Percentiles rank a stretch among this genome's conserved stretches.
phyloP scores from a whole-genome alignment of 2,113 vertebrate species.

The Syngnathus typhle region DNA sequence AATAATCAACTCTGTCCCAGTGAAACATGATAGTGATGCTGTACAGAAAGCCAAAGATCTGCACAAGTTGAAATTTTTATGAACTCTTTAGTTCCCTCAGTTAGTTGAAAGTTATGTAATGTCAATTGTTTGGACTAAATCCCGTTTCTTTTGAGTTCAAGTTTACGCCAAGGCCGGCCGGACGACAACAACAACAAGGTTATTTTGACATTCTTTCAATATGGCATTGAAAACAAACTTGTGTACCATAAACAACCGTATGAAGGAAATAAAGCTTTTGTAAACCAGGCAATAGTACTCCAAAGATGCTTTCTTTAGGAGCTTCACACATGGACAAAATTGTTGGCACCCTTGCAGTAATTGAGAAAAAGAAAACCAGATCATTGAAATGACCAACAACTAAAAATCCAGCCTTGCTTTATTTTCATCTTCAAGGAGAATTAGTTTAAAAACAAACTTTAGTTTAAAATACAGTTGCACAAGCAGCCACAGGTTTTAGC shows the following conservation, averaged over 20 bases:
- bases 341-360: neutral
- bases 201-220: neutral
- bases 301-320: neutral
- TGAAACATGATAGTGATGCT: neutral
- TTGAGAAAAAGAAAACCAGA: neutral
- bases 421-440: neutral
- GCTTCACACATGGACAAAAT: neutral
- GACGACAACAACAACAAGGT: neutral
- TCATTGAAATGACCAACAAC: neutral
- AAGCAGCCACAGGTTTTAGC: neutral
- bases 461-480: neutral
- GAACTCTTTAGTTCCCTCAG: neutral
- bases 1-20: neutral
- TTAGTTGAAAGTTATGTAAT: neutral
- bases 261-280: neutral
- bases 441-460: neutral
- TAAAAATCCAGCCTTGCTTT: neutral
- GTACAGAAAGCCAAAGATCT: neutral
- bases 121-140: neutral
- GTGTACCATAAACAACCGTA: neutral
- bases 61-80: neutral
- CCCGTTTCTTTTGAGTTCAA: neutral
- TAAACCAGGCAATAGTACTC: neutral
- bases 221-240: neutral
- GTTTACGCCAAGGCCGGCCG: neutral